Conservation (phyloP, 2,888 invertebrate species). For the Teleogryllus oceanicus region DNA sequence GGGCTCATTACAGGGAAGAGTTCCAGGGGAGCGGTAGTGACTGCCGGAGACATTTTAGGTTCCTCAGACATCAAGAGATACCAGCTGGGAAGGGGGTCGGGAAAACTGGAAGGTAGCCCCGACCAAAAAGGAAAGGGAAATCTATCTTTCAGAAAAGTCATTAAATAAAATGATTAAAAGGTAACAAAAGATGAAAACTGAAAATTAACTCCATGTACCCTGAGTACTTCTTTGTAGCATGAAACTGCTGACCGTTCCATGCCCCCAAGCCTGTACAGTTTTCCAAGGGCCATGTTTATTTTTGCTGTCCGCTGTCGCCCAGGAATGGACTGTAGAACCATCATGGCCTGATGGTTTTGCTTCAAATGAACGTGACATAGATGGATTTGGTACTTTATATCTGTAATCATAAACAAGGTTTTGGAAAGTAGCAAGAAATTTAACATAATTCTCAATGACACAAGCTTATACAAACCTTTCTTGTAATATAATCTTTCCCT, state of each 20-base stretch:
- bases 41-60: too few species aligned
- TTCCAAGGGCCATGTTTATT: conserved; percentile 73
- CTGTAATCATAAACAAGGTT: conserved; percentile 42
- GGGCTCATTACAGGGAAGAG: too few species aligned
- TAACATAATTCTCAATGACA: not conserved
- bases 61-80: too few species aligned
- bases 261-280: conserved; percentile 65
- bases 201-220: conserved; percentile 48
- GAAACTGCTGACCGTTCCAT: conserved; percentile 69
- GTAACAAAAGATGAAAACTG: not conserved
- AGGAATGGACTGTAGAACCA: conserved; percentile 54
- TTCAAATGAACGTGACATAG: conserved; percentile 64
- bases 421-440: not conserved
- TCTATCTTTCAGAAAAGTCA: too few species aligned
- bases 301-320: conserved; percentile 66
- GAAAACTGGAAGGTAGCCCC: too few species aligned
- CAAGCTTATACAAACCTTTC: conserved; percentile 4
- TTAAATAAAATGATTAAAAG: too few species aligned
- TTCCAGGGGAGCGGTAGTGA: too few species aligned
- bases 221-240: conserved; percentile 74
- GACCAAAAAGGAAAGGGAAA: too few species aligned
- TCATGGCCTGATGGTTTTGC: conserved; percentile 59
- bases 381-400: conserved; percentile 70
- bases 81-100: too few species aligned
- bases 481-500: too few species aligned